These are phyloP conservation scores for Gnatocerus cornutus DNA, from an alignment of 2,888 invertebrate genomes.

Conservation along the genomic window DNA sequence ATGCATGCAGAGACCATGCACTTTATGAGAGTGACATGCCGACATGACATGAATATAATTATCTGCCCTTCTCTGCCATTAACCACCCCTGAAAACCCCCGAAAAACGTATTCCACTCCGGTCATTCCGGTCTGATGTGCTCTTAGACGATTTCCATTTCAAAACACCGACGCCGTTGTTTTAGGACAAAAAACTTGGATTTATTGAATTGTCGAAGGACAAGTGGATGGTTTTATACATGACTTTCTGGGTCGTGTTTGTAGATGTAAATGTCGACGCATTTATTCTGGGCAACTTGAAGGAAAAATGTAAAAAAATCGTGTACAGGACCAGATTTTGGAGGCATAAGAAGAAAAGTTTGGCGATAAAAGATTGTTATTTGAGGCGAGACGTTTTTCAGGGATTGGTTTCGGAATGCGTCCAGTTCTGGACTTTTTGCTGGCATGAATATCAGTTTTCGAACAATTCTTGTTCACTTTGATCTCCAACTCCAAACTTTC, in stretches of 20 bases:
- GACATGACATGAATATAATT: slow-evolving; percentile 57
- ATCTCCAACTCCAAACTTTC: slow-evolving; percentile 3
- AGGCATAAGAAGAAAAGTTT: too few species aligned
- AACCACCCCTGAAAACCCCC: slow-evolving; percentile 5
- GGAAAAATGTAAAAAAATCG: too few species aligned
- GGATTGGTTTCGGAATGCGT: not conserved
- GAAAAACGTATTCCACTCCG: slow-evolving; percentile 19
- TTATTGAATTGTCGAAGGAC: slow-evolving; percentile 40
- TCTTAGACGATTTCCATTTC: slow-evolving; percentile 43
- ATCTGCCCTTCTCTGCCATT: slow-evolving; percentile 34
- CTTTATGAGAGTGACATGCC: slow-evolving; percentile 57
- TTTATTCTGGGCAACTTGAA: slow-evolving; percentile 9
- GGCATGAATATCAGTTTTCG: slow-evolving; percentile 1
- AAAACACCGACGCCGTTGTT: slow-evolving; percentile 45
- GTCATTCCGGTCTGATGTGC: slow-evolving; percentile 23
- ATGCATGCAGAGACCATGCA: slow-evolving; percentile 43
- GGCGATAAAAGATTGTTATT: too few species aligned
- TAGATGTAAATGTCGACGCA: slow-evolving; percentile 53
- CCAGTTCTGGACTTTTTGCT: not conserved
- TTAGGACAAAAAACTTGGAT: slow-evolving; percentile 37
- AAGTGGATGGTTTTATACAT: slow-evolving; percentile 41
- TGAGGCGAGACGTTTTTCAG: too few species aligned
- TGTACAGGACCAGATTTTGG: too few species aligned
- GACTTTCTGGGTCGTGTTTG: slow-evolving; percentile 55
- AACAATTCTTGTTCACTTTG: not conserved